Evolutionary conservation across 2,888 invertebrate genomes (phyloP).

Genomic region (Thymelicus sylvestris): DNA sequence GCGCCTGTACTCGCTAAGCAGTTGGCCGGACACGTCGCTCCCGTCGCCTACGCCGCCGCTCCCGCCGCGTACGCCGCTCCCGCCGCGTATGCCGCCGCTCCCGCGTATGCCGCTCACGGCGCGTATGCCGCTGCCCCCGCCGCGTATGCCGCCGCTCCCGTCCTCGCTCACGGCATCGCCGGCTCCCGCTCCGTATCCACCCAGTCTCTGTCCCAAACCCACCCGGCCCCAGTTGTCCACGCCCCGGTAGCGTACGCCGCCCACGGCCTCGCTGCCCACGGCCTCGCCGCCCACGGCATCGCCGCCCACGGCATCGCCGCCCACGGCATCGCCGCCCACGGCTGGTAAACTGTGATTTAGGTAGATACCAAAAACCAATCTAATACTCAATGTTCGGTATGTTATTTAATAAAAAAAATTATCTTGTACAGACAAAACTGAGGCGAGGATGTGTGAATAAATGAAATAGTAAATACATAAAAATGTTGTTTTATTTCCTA

Average conservation of each 20-base stretch:
- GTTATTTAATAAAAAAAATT: conserved; percentile 71
- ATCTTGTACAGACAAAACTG: conserved; percentile 66
- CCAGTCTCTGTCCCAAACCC: conserved; percentile 72
- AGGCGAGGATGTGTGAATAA: conserved; percentile 82
- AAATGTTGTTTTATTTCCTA: conserved; percentile 11
- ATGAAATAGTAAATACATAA: conserved; percentile 56
- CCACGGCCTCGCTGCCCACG: conserved; percentile 46
- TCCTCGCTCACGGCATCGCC: conserved; percentile 49
- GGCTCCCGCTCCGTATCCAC: conserved; percentile 64
- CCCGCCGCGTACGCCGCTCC: conserved; percentile 47
- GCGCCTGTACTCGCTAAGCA: conserved; percentile 77
- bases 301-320: conserved; percentile 29
- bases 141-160: conserved; percentile 68
- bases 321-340: no score
- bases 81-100: conserved; percentile 56
- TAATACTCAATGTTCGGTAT: conserved; percentile 76
- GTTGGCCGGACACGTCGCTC: conserved; percentile 65
- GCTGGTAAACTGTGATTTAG: conserved; percentile 80
- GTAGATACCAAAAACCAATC: conserved; percentile 66
- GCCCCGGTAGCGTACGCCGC: conserved; percentile 57
- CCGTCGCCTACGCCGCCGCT: conserved; percentile 45
- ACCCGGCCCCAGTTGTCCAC: conserved; percentile 66
- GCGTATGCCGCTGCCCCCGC: conserved; percentile 62
- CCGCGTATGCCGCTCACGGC: conserved; percentile 57
- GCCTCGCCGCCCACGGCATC: conserved; percentile 47